A percentile compares a stretch with the other conserved stretches of the same genome.
Conservation (phyloP, 2,113 vertebrate genomes). For the Corynorhinus townsendii region DNA sequence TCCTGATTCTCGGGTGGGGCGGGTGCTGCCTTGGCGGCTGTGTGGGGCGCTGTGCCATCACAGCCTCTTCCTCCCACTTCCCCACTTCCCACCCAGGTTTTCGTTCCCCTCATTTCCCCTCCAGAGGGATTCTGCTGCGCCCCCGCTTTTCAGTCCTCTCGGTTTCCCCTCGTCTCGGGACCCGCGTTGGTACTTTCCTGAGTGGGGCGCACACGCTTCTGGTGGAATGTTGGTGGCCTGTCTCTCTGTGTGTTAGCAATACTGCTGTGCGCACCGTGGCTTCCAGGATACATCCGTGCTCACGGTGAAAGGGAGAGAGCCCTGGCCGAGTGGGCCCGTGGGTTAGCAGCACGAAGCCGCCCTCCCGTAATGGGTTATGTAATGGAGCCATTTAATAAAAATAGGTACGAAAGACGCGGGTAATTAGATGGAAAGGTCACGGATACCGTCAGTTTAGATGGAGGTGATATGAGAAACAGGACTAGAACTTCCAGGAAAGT, state of each 20-base stretch:
- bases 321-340: conserved; percentile 37
- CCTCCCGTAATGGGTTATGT: conserved; percentile 56
- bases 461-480: conserved; percentile 71
- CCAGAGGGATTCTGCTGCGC: not conserved
- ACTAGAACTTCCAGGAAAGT: conserved; percentile 82
- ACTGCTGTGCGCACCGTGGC: not conserved
- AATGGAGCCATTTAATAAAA: conserved; percentile 76
- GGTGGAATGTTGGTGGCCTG: not conserved
- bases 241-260: not conserved
- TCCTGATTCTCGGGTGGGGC: not conserved
- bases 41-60: not conserved
- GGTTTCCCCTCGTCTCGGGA: not conserved
- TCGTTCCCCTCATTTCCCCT: not conserved
- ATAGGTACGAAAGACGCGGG: conserved; percentile 60
- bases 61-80: not conserved
- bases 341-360: conserved; percentile 48
- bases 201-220: not conserved
- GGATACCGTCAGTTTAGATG: conserved; percentile 74
- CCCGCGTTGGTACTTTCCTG: fast-evolving
- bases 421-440: conserved; percentile 78
- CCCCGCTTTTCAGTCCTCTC: not conserved
- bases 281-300: not conserved
- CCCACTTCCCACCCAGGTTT: not conserved
- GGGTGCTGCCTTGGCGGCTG: fast-evolving
- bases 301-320: conserved; percentile 17